Evolutionary conservation across 1,140 invertebrate genomes (phyloP), one percentile per base, ranked within the genome.

Genomic region (Dendroctonus valens): DNA sequence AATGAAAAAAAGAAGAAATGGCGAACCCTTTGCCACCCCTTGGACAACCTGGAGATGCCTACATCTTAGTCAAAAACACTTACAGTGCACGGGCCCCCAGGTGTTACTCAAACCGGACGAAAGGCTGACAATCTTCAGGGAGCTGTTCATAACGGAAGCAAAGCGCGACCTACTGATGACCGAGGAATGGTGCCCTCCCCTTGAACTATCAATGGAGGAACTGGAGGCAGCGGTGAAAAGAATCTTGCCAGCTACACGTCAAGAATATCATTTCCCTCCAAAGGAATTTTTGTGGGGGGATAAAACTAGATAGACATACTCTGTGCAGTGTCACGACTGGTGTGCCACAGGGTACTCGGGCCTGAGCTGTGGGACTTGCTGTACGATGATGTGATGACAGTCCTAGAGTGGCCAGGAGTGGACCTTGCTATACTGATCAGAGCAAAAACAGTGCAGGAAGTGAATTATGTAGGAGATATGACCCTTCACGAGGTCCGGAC

Each of bases 381-480:
- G n/a, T 44, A 44, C 42, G 42, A 44, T 44, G 42, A 44, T n/a
- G 42, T 44, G 42, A 44, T 44, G 42, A 44, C 42, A 44, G 7
- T 44, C 42, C 42, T 8, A n/a, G n/a, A 44, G 42, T 44, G 7
- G 42, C 7, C n/a, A n/a, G 7, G 42, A 44, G 49, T n/a, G 9
- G 49, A 51, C 15, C 0, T 51, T 7, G 49, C 49, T 14, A 7
- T 51, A 14, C 7, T 51, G 49, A 7, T 51, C 14, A 11, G 9
- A 0, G 49, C 8, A 11, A 51, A 14, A 51, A 14, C 7, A n/a
- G 14, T 11, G 15, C 9, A 8, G 7, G 14, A 7, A 7, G 7
- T 14, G 49, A 51, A 7, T 51, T 11, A 14, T 7, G 15, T 6
- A 14, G 49, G 49, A 7, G 15, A 51, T 51, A 11, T 9, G 7